Percentiles rank a stretch among this genome's conserved stretches.
Conservation (phyloP, 2,888 invertebrate genomes). For the Sthenelais limicola region DNA sequence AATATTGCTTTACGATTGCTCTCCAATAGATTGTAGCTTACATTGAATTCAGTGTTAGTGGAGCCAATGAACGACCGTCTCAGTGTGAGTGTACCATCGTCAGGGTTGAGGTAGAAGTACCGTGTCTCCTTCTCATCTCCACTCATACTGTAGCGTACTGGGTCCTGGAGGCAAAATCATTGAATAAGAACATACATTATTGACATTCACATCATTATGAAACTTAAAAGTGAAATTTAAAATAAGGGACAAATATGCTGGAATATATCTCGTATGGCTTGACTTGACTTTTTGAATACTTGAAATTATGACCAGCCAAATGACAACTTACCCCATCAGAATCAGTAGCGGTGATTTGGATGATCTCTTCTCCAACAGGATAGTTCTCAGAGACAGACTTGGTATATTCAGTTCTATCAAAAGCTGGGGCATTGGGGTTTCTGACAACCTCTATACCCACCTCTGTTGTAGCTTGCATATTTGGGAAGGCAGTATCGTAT, state of each 20-base stretch:
- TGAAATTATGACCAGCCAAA: no score
- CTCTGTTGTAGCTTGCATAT: conserved; percentile 53
- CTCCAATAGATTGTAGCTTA: no score
- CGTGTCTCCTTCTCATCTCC: conserved; percentile 56
- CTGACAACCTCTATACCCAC: conserved; percentile 59
- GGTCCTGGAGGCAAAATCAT: conserved; percentile 53
- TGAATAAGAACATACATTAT: no score
- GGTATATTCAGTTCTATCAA: conserved; percentile 49
- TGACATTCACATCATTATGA: neutral
- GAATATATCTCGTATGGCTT: no score
- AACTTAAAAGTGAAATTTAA: no score
- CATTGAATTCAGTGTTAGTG: conserved; percentile 55
- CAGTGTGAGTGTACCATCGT: conserved; percentile 57
- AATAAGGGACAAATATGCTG: no score
- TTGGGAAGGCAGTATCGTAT: conserved; percentile 55
- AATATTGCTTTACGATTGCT: no score
- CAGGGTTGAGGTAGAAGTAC: conserved; percentile 62
- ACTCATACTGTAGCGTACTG: conserved; percentile 54
- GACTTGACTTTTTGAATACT: no score
- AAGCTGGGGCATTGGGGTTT: conserved; percentile 69
- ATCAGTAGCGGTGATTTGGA: conserved; percentile 84
- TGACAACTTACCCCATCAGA: conserved; percentile 81
- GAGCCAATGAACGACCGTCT: conserved; percentile 55
- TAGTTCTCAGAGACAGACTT: conserved; percentile 55
- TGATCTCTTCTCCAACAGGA: conserved; percentile 76